phyloP scores from a whole-genome alignment of 2,113 vertebrate species.

The Rhodinocichla rosea region DNA sequence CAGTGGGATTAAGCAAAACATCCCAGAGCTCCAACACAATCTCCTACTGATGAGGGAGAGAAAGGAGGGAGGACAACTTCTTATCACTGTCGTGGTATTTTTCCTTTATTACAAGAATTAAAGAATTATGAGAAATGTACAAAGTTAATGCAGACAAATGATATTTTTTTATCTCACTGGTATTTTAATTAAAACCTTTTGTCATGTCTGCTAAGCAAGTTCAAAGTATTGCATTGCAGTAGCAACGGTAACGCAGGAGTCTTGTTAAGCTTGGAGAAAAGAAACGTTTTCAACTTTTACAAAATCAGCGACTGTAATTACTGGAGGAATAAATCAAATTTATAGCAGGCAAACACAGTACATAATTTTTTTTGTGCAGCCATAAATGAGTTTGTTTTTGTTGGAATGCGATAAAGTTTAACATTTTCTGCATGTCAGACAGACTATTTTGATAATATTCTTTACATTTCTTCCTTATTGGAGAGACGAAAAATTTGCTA shows the following conservation, averaged over 20 bases:
- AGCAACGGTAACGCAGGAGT: constrained; percentile 5
- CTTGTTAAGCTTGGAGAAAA: constrained; percentile 30
- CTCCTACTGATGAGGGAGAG: neutral
- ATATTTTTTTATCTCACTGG: constrained; percentile 55
- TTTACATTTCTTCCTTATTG: constrained; percentile 63
- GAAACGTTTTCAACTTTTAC: constrained; percentile 65
- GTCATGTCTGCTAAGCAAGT: constrained; percentile 66
- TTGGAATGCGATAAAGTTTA: constrained; percentile 58
- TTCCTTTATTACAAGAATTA: constrained; percentile 55
- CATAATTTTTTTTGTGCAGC: constrained; percentile 19
- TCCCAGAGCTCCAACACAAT: neutral
- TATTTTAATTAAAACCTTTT: constrained; percentile 76
- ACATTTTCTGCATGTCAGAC: constrained; percentile 58
- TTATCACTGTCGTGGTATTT: constrained; percentile 31
- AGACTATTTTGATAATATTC: constrained; percentile 65
- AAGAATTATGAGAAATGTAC: constrained; percentile 42
- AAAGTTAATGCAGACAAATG: constrained; percentile 60
- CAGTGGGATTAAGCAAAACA: constrained; percentile 1
- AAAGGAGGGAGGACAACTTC: neutral
- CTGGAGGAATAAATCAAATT: constrained; percentile 70
- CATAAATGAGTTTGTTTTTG: constrained; percentile 66
- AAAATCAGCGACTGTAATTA: constrained; percentile 59
- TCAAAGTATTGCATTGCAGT: constrained; percentile 57
- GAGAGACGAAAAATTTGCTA: constrained; percentile 45
- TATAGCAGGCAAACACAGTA: constrained; percentile 57